These are phyloP conservation scores for Lutraria rhynchaena DNA, from an alignment of 1,140 invertebrate genomes.

Conservation along the genomic window DNA sequence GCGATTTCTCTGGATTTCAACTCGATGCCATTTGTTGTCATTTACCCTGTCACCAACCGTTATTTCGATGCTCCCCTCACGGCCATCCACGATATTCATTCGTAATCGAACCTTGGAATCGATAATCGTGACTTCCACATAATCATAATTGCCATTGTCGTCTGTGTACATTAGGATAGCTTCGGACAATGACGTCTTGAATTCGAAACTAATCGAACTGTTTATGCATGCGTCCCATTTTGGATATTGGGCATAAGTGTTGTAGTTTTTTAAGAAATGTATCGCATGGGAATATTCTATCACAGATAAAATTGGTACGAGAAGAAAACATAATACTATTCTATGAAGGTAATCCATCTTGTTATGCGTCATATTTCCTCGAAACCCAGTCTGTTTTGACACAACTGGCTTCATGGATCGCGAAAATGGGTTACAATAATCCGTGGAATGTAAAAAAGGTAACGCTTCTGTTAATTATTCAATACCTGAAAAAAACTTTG, in stretches of 20 bases:
- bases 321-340: constrained; percentile 19
- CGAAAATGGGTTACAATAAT: too few relatives aligned
- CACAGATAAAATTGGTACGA: constrained; percentile 27
- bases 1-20: constrained; percentile 74
- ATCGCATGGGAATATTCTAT: constrained; percentile 38
- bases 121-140: constrained; percentile 67
- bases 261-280: constrained; percentile 58
- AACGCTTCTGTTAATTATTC: too few relatives aligned
- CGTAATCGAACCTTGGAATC: constrained; percentile 66
- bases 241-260: constrained; percentile 74
- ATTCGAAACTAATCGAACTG: constrained; percentile 77
- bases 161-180: constrained; percentile 78
- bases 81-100: constrained; percentile 74
- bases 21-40: constrained; percentile 76
- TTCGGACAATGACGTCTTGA: constrained; percentile 67
- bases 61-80: constrained; percentile 69
- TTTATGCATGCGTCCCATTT: constrained; percentile 79
- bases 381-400: too few relatives aligned
- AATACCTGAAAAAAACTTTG: too few relatives aligned
- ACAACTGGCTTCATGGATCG: too few relatives aligned
- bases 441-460: too few relatives aligned
- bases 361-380: neutral
- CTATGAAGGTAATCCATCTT: constrained; percentile 5
- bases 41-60: constrained; percentile 66
- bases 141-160: constrained; percentile 76